Evolutionary conservation across 2,888 invertebrate genomes (phyloP).

Genomic region (Sarcophaga subvicina): DNA sequence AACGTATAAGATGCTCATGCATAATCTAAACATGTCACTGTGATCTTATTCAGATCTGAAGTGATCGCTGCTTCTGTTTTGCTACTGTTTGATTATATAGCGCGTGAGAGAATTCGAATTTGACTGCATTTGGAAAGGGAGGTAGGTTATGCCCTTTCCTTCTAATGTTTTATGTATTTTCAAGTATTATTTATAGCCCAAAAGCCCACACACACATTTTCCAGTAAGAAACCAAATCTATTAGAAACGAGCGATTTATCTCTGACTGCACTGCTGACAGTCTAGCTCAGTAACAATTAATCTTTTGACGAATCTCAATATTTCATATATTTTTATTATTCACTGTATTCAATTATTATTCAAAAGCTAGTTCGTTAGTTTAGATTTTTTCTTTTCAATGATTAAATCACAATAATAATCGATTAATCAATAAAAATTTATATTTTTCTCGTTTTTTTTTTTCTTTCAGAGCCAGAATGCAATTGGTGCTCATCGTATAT

Average conservation of each 20-base stretch:
- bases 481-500: conserved; percentile 76
- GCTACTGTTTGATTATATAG: conserved; percentile 28
- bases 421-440: conserved; percentile 2
- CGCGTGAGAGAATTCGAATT: conserved; percentile 39
- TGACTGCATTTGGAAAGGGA: background rate
- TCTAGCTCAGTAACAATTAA: conserved; percentile 44
- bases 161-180: background rate
- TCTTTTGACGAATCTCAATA: conserved; percentile 25
- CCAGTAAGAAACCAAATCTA: background rate
- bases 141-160: conserved; percentile 44
- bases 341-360: conserved; percentile 20
- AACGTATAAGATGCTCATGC: conserved; percentile 6
- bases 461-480: conserved; percentile 73
- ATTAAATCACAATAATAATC: background rate
- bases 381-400: conserved; percentile 8
- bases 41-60: conserved; percentile 23
- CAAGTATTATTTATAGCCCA: background rate
- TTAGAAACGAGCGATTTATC: conserved; percentile 23
- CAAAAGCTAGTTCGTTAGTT: conserved; percentile 19
- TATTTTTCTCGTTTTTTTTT: conserved; percentile 12
- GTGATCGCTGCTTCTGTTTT: conserved; percentile 10
- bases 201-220: conserved; percentile 24
- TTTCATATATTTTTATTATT: background rate
- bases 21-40: conserved; percentile 38
- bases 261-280: conserved; percentile 41